Conservation (phyloP, 2,888 invertebrate genomes). For the Perdita meconis region DNA sequence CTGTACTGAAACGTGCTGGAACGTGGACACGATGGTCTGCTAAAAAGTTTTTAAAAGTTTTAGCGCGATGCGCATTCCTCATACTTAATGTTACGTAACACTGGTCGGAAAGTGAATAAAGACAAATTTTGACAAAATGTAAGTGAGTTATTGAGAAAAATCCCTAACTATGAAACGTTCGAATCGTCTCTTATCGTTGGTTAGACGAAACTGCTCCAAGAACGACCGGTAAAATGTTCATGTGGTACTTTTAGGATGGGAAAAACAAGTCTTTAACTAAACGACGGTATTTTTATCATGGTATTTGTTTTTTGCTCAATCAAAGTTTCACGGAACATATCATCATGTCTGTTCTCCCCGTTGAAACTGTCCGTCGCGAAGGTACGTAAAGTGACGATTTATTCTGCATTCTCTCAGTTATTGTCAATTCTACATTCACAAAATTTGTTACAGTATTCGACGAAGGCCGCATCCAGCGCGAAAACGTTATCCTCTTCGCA, state of each 20-base stretch:
- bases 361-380: constrained; percentile 69
- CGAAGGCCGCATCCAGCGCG: constrained; percentile 63
- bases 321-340: constrained; percentile 72
- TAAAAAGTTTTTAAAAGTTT: constrained; percentile 24
- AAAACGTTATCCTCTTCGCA: constrained; percentile 48
- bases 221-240: background rate
- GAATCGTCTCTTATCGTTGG: background rate
- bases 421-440: background rate
- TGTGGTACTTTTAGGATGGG: constrained; percentile 33
- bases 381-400: constrained; percentile 58
- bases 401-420: background rate
- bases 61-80: constrained; percentile 1
- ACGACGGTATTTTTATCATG: constrained; percentile 71
- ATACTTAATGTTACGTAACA: constrained; percentile 32
- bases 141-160: constrained; percentile 10
- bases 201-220: background rate
- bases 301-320: constrained; percentile 73
- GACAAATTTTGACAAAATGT: constrained; percentile 26
- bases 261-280: constrained; percentile 12
- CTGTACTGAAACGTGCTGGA: background rate
- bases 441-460: constrained; percentile 72
- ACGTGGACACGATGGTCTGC: background rate
- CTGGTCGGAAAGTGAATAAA: background rate
- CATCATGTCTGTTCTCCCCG: constrained; percentile 73
- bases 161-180: background rate